These are phyloP conservation scores for Corynorhinus townsendii DNA, from an alignment of 2,113 vertebrate species.

Conservation along the genomic window DNA sequence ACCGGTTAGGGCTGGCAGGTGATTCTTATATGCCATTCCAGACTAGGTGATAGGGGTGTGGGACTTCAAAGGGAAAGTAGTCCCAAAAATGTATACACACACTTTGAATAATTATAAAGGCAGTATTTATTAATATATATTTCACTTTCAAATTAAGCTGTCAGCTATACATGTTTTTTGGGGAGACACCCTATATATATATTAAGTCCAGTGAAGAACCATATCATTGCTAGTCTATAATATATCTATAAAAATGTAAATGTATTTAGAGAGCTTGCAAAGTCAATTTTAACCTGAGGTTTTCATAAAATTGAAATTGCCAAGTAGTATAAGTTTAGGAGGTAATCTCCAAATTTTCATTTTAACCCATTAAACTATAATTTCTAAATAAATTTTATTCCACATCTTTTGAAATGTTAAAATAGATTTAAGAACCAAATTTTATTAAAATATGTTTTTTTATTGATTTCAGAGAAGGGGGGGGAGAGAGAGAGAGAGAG, in stretches of 20 bases:
- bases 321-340: neutral
- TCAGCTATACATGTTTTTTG: too few species aligned
- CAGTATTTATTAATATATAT: too few species aligned
- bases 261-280: neutral
- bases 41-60: neutral
- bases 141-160: too few species aligned
- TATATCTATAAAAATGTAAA: neutral
- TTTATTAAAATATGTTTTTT: too few species aligned
- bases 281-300: neutral
- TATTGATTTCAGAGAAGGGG: too few species aligned
- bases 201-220: neutral
- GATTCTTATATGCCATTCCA: neutral
- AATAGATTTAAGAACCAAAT: neutral
- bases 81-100: too few species aligned
- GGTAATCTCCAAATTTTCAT: neutral
- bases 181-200: too few species aligned
- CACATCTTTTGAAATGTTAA: neutral
- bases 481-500: too few species aligned
- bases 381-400: neutral
- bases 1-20: neutral
- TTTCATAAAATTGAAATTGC: neutral
- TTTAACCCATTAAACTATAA: neutral
- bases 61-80: neutral
- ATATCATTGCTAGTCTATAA: neutral
- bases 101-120: too few species aligned